Base-by-base conservation (phyloP, 2,888 invertebrate species). In the Aricia artaxerxes region DNA sequence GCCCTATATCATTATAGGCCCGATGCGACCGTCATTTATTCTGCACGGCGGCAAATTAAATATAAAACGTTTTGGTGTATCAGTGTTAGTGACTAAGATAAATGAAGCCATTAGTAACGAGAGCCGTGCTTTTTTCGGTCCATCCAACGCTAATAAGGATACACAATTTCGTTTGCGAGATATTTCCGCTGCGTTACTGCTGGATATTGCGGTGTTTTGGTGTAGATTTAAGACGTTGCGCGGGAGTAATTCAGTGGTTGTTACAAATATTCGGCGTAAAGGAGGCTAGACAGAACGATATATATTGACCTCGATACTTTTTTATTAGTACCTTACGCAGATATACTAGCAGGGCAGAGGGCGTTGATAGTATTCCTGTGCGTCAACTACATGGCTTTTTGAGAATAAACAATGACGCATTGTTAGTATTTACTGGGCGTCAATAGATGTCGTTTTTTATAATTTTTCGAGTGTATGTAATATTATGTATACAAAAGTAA, bases 41-140 rank as follows among this genome's bases (percentile, higher is more conserved):
- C 93, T 87, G 86, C 88, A 90, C 89, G 90, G 90, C 89, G 91
- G 91, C 91, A 94, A 94, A 94, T 94, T 94, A 94, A 94, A 94
- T 94, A 94, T 93, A 93, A 94, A 94, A 93, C 91, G 92, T 92
- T 91, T 93, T 91, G 92, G 93, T 93, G 94, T 94, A 94, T 94
- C 94, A 94, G 91, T 94, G 94, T 92, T 93, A 93, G 94, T 92
- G 94, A 93, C 94, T 94, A 92, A 94, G 94, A 94, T 93, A 94
- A 94, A 94, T 94, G 93, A 92, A 92, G 92, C 93, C 94, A 94
- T 94, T 94, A 94, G 94, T 93, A 94, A 94, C 91, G 92, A 91
- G 93, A 94, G 93, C 92, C 91, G 90, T 91, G 92, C 91, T 93
- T 94, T 94, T 94, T 94, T 94, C 90, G 93, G 94, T 93, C 93